Evolutionary conservation across 1,140 invertebrate species (phyloP).

Genomic region (Elysia chlorotica): DNA sequence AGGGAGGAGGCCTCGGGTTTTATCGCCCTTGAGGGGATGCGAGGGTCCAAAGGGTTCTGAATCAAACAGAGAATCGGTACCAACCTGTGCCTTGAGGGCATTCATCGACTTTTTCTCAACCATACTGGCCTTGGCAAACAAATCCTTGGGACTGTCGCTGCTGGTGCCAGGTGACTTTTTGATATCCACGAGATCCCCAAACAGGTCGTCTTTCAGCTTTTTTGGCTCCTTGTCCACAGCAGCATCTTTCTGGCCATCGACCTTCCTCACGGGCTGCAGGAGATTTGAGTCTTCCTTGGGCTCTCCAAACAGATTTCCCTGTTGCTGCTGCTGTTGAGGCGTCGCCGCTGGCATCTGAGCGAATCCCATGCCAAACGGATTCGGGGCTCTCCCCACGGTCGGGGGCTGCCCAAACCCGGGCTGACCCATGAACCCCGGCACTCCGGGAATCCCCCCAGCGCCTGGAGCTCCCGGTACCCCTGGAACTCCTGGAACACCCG

Average conservation of each 20-base stretch:
- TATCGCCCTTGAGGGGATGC: not conserved
- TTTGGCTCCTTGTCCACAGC: constrained; percentile 3
- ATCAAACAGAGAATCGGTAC: no score
- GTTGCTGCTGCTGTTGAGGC: not conserved
- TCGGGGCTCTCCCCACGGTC: no score
- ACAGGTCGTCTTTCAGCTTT: constrained; percentile 30
- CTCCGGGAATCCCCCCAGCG: not conserved
- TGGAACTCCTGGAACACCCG: constrained; percentile 1
- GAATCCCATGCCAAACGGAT: no score
- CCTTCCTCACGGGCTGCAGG: constrained; percentile 26
- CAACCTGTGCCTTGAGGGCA: constrained; percentile 42
- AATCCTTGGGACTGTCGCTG: constrained; percentile 40
- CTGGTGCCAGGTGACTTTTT: constrained; percentile 28
- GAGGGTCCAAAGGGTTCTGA: constrained; percentile 14
- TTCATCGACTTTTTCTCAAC: constrained; percentile 48
- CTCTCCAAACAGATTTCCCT: constrained; percentile 9
- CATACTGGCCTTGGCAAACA: constrained; percentile 41
- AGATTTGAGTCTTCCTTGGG: constrained; percentile 6
- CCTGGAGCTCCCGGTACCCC: not conserved
- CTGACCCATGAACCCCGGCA: constrained; percentile 4
- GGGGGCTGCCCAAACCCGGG: no score
- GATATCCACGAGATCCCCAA: constrained; percentile 46
- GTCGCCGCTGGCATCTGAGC: no score
- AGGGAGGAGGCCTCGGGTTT: constrained; percentile 3
- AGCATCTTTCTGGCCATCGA: not conserved